Evolutionary conservation across 2,888 invertebrate species (phyloP), one percentile per base, ranked within the genome.

Genomic region (Troides helena): DNA sequence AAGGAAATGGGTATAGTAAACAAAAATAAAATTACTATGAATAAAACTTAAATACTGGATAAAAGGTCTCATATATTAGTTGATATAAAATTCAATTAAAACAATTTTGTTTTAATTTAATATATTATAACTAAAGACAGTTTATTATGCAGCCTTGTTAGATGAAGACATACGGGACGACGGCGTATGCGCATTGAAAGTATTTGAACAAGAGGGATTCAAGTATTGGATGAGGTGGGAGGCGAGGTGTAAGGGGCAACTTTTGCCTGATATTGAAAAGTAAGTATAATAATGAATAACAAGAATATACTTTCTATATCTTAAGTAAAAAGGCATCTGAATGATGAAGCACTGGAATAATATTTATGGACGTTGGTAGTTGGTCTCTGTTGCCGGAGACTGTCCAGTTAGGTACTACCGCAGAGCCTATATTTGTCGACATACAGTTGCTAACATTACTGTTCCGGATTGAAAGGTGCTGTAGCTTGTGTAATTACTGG

Each of bases 191-290:
- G 93, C 93, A 0, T 70, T 83, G 53, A 87, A 84, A 69, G 86
- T 93, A 23, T 93, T 92, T 64, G 89, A 90, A 2, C 77, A 74
- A 43, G 90, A 92, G 81, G 93, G 93, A 0, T 93, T 93, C 76
- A 90, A 92, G 74, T 91, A 91, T 71, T 93, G 93, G 93, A 71
- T 84, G 2, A 89, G 88, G 64, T 93, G 93, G 93, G 88, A 88
- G 64, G 78, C 83, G 0, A 74, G 92, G 66, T 93, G 93, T 72
- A 92, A 91, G 72, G 89, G 90, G 0, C 87, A 90, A 2, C 59
- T 74, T 0, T 72, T 93, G 6, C 92, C 93, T 23, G 93, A 93
- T 72, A 85, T 92, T 72, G 89, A 90, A 43, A 91, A 90, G 91
- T 92, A 78, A 82, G 87, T 83, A 30, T 50, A 14, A 18, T 5